phyloP scores from a whole-genome alignment of 2,797 vertebrate genomes.

The Fistularia commersonii region DNA sequence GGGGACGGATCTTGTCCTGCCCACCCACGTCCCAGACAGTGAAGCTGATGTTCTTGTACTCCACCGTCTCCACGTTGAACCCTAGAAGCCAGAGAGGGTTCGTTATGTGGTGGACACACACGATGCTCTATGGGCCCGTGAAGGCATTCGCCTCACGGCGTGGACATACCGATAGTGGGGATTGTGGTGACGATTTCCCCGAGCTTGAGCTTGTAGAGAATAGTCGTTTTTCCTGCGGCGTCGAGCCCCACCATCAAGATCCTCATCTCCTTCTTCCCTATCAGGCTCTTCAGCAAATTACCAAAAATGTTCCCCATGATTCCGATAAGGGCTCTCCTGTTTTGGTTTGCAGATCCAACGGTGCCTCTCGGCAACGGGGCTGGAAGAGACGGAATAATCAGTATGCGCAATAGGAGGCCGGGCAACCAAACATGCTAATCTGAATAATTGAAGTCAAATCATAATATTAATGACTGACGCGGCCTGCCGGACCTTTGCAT shows the following conservation, averaged over 20 bases:
- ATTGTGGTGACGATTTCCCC: conserved; percentile 98
- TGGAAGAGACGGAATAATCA: conserved; percentile 20
- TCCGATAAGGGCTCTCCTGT: conserved; percentile 36
- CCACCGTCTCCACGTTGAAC: conserved; percentile 81
- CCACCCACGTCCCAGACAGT: conserved; percentile 85
- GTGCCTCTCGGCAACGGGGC: conserved; percentile 9
- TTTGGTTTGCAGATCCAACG: conserved; percentile 12
- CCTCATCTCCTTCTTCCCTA: conserved; percentile 98
- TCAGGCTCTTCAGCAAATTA: conserved; percentile 92
- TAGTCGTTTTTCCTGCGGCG: conserved; percentile 95
- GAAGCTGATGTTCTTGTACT: conserved; percentile 84
- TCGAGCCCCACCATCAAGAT: conserved; percentile 97
- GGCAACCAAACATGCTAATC: too few species aligned
- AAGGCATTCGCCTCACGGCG: too few species aligned
- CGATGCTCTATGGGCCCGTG: not conserved
- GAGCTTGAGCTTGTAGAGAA: conserved; percentile 95
- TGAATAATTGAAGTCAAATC: too few species aligned
- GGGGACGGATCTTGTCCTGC: conserved; percentile 78
- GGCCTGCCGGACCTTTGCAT: too few species aligned
- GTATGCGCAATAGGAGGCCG: too few species aligned
- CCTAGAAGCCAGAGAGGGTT: conserved; percentile 46
- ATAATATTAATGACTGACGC: too few species aligned
- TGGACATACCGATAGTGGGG: conserved; percentile 89
- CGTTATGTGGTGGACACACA: not conserved
- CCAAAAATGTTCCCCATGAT: conserved; percentile 97